A percentile compares a stretch with the other conserved stretches of the same genome.
phyloP scores from a whole-genome alignment of 2,113 vertebrate species.

The Nerophis lumbriciformis region DNA sequence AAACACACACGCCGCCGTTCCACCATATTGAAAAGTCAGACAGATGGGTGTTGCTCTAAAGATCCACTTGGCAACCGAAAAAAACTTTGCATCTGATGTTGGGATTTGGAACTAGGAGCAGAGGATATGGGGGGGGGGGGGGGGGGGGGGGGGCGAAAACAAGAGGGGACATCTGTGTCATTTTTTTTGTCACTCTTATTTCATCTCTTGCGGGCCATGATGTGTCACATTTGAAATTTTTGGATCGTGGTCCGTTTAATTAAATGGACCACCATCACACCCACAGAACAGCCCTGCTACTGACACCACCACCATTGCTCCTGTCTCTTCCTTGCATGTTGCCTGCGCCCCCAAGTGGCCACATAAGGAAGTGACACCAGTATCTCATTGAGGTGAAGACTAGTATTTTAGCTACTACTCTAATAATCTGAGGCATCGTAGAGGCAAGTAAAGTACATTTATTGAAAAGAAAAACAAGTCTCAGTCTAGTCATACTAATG shows the following conservation, averaged over 20 bases:
- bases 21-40: constrained; percentile 50
- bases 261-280: constrained; percentile 40
- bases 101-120: constrained; percentile 48
- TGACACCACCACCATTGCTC: constrained; percentile 8
- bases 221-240: constrained; percentile 58
- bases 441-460: too few relatives aligned
- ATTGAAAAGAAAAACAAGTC: too few relatives aligned
- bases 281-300: background rate
- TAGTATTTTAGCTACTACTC: too few relatives aligned
- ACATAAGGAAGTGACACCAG: constrained; percentile 44
- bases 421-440: too few relatives aligned
- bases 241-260: constrained; percentile 65
- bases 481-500: too few relatives aligned
- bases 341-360: constrained; percentile 75
- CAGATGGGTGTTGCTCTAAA: constrained; percentile 60
- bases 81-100: constrained; percentile 60
- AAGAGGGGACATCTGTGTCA: constrained; percentile 55
- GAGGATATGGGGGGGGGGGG: constrained; percentile 29
- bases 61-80: constrained; percentile 60
- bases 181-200: constrained; percentile 48
- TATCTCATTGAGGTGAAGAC: background rate
- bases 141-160: constrained; percentile 37
- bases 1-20: constrained; percentile 30
- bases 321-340: constrained; percentile 54
- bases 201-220: constrained; percentile 60